Conservation (phyloP, 2,888 invertebrate genomes). For the Hydrotaea diabolus region DNA sequence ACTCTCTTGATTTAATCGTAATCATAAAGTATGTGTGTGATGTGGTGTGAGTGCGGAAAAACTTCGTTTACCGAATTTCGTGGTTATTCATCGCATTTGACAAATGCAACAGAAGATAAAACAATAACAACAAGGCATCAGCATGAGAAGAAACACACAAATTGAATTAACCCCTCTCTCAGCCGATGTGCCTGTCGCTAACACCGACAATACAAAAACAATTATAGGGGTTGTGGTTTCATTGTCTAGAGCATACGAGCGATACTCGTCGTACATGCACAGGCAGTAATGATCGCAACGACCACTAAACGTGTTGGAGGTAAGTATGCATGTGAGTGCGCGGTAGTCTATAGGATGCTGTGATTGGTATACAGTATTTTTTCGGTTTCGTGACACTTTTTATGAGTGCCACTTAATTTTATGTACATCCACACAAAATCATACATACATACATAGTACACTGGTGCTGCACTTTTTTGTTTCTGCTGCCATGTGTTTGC, state of each 20-base stretch:
- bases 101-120: slow-evolving; percentile 29
- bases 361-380: slow-evolving; percentile 4
- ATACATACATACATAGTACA: slow-evolving; percentile 7
- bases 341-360: slow-evolving; percentile 10
- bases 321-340: neutral
- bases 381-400: slow-evolving; percentile 61
- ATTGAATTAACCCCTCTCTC: slow-evolving; percentile 62
- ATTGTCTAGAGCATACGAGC: slow-evolving; percentile 14
- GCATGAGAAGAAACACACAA: slow-evolving; percentile 32
- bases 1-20: neutral
- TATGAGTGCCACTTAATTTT: slow-evolving; percentile 67
- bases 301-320: neutral
- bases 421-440: neutral
- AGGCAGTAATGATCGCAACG: neutral
- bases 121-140: neutral
- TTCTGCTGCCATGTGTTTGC: slow-evolving; percentile 64
- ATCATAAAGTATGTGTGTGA: no score
- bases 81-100: slow-evolving; percentile 56
- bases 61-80: slow-evolving; percentile 49
- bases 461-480: slow-evolving; percentile 61
- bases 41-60: neutral
- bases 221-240: slow-evolving; percentile 66
- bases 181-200: slow-evolving; percentile 7
- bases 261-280: neutral
- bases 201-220: slow-evolving; percentile 33